A percentile compares a stretch with the other conserved stretches of the same genome.
These are phyloP conservation scores for Ennomos fuscantarius DNA, from an alignment of 2,888 invertebrate species.

Conservation along the genomic window DNA sequence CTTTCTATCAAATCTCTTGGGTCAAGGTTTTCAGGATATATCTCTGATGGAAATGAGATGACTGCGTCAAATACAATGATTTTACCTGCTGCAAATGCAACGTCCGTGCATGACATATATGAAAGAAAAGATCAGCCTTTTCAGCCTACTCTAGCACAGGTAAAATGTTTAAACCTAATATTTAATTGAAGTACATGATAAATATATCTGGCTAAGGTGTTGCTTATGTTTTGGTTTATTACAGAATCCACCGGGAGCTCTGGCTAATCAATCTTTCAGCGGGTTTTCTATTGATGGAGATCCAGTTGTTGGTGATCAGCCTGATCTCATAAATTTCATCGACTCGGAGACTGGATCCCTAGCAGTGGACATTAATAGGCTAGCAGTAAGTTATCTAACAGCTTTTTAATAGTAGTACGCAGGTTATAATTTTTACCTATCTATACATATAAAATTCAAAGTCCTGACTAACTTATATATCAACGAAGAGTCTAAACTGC, in stretches of 20 bases:
- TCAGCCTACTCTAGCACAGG: slow-evolving; percentile 40
- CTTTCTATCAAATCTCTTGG: slow-evolving; percentile 63
- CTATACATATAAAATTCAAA: too few species aligned
- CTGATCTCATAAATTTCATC: slow-evolving; percentile 61
- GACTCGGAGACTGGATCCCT: slow-evolving; percentile 73
- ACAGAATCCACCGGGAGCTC: slow-evolving; percentile 54
- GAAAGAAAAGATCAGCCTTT: slow-evolving; percentile 60
- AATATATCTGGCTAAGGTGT: neutral
- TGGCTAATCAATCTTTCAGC: slow-evolving; percentile 69
- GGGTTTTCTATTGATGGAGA: slow-evolving; percentile 67
- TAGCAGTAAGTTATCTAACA: slow-evolving; percentile 54
- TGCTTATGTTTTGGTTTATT: neutral
- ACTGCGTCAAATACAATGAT: slow-evolving; percentile 35
- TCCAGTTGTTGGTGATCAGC: slow-evolving; percentile 59
- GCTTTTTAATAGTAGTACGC: neutral
- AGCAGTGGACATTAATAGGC: slow-evolving; percentile 55
- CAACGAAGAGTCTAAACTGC: too few species aligned
- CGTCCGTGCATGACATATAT: slow-evolving; percentile 63
- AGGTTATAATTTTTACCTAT: neutral
- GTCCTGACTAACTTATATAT: too few species aligned
- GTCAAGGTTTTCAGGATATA: slow-evolving; percentile 64
- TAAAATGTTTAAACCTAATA: slow-evolving; percentile 30
- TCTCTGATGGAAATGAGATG: slow-evolving; percentile 58
- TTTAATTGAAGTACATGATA: neutral
- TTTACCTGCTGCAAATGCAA: slow-evolving; percentile 30